Evolutionary conservation across 1,140 invertebrate genomes (phyloP), one percentile per base, ranked within the genome.

Genomic region (Hypsibius dujardini): DNA sequence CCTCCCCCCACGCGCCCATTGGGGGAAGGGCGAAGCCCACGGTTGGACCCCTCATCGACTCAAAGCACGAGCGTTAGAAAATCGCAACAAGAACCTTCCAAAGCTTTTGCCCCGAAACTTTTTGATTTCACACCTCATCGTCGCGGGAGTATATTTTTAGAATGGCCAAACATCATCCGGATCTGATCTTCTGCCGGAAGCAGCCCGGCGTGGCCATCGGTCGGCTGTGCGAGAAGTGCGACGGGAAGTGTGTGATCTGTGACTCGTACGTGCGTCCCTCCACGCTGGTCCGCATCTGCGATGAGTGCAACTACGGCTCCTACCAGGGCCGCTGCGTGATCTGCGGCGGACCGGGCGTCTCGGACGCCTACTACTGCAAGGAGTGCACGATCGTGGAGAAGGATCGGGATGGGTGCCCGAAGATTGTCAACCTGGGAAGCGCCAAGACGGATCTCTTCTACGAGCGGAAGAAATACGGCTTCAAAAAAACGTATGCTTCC

Each of bases 121-220:
- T n/a, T n/a, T n/a, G n/a, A n/a, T n/a, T n/a, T n/a, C n/a, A n/a
- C n/a, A n/a, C n/a, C n/a, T n/a, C n/a, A n/a, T n/a, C n/a, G n/a
- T n/a, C n/a, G n/a, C n/a, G n/a, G n/a, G n/a, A n/a, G n/a, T n/a
- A n/a, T n/a, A n/a, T n/a, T n/a, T n/a, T n/a, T n/a, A n/a, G n/a
- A n/a, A 98, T 98, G 95, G 95, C 95, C 7, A 98, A 97, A 77
- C 95, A 98, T 92, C 95, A 98, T 88, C 94, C 95, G n/a, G 95
- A 98, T 87, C 85, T 98, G 71, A 98, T 98, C 76, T 98, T 98
- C 80, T 98, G 95, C 77, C 84, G 95, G 70, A 98, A 98, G 84
- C 94, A 97, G 79, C 90, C 95, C 0, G 95, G 95, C 47, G 94
- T 98, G 70, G 92, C 94, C 76, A 97, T 97, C 79, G 95, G 95